Evolutionary conservation across 1,140 invertebrate genomes (phyloP).

Genomic region (Zelostemma sp.): DNA sequence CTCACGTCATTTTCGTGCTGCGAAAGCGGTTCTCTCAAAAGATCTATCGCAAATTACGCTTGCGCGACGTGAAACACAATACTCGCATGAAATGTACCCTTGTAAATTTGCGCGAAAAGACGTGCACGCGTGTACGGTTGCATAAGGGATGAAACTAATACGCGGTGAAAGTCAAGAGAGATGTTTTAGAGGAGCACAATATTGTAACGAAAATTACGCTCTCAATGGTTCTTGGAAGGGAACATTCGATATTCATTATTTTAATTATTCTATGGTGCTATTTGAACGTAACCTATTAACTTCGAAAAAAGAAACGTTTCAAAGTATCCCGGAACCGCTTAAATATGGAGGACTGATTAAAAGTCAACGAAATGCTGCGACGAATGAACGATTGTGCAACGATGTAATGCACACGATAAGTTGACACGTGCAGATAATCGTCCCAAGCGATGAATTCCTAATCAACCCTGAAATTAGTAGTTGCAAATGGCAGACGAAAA

Average conservation of each 20-base stretch:
- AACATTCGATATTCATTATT: background rate
- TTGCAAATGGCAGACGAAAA: background rate
- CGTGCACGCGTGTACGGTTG: slow-evolving; percentile 13
- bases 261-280: background rate
- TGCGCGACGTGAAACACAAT: slow-evolving; percentile 27
- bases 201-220: slow-evolving; percentile 11
- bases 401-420: background rate
- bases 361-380: background rate
- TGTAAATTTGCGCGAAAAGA: slow-evolving; percentile 33
- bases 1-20: slow-evolving; percentile 22
- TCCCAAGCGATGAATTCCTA: background rate
- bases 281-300: too few species aligned
- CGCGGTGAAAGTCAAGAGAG: slow-evolving; percentile 2
- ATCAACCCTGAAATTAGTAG: slow-evolving; percentile 2
- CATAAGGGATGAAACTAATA: slow-evolving; percentile 9
- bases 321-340: too few species aligned
- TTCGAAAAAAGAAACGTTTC: too few species aligned
- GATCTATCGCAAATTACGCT: slow-evolving; percentile 9
- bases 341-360: too few species aligned
- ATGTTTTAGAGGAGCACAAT: slow-evolving; percentile 9
- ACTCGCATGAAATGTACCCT: slow-evolving; percentile 28
- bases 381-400: background rate
- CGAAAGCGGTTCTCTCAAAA: background rate
- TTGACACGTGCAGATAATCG: background rate
- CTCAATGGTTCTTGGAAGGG: background rate